phyloP scores from a whole-genome alignment of 1,140 invertebrate species.

The Diachasmimorpha longicaudata region DNA sequence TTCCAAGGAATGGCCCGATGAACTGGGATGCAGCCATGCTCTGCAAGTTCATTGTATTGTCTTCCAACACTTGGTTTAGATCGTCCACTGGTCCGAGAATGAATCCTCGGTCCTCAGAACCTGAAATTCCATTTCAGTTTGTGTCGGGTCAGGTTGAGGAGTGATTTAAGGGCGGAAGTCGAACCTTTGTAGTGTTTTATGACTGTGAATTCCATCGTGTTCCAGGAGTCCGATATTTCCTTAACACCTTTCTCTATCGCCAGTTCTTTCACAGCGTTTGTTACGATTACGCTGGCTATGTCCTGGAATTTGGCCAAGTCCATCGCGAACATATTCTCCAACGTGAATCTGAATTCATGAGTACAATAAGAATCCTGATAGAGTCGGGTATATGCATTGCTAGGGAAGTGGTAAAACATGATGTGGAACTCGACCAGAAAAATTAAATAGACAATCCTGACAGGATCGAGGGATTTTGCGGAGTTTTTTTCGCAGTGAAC shows the following conservation, averaged over 20 bases:
- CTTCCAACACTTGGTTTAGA: constrained; percentile 80
- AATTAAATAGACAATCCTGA: too few relatives aligned
- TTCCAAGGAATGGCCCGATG: constrained; percentile 81
- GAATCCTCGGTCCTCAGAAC: constrained; percentile 69
- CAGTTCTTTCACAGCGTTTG: constrained; percentile 86
- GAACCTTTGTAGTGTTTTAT: constrained; percentile 68
- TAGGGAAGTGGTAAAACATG: too few relatives aligned
- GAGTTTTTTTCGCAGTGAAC: not conserved
- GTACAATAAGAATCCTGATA: too few relatives aligned
- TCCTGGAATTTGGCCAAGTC: constrained; percentile 85
- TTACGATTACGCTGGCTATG: constrained; percentile 83
- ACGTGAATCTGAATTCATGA: constrained; percentile 69
- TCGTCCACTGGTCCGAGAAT: constrained; percentile 84
- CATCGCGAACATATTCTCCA: constrained; percentile 92
- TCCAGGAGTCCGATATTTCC: constrained; percentile 80
- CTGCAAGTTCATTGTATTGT: constrained; percentile 88
- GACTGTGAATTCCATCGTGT: constrained; percentile 74
- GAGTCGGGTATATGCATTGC: too few relatives aligned
- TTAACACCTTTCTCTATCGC: constrained; percentile 85
- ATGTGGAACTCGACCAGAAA: too few relatives aligned
- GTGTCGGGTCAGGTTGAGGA: too few relatives aligned
- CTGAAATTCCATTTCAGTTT: constrained; percentile 52
- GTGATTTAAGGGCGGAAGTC: not conserved
- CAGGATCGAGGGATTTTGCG: too few relatives aligned
- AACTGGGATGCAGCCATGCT: constrained; percentile 90